phyloP scores from a whole-genome alignment of 1,140 invertebrate species.

The Trinorchestia longiramus region DNA sequence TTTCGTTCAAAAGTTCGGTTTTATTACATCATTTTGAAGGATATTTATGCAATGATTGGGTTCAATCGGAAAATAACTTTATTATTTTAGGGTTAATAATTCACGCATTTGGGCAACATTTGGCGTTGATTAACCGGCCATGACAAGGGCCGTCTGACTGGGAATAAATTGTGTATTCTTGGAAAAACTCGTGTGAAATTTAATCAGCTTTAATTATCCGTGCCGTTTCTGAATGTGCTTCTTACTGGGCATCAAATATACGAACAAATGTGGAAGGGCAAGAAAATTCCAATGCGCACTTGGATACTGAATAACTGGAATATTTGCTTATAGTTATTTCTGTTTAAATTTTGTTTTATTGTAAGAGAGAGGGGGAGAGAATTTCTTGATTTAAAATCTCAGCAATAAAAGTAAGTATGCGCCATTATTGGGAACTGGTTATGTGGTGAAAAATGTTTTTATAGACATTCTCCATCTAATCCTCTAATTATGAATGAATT shows the following conservation, averaged over 20 bases:
- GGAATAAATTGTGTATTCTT: background rate
- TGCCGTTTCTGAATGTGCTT: background rate
- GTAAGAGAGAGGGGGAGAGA: no score
- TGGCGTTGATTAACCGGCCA: no score
- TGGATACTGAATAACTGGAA: background rate
- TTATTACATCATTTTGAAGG: no score
- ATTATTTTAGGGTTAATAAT: no score
- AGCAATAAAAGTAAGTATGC: no score
- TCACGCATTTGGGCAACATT: no score
- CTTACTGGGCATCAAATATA: background rate
- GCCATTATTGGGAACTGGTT: no score
- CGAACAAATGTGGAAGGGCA: background rate
- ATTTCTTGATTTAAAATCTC: no score
- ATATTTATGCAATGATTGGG: no score
- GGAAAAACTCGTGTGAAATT: background rate
- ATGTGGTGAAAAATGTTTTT: background rate
- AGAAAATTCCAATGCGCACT: background rate
- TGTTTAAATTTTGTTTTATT: background rate
- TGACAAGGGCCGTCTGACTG: no score
- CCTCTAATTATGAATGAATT: background rate
- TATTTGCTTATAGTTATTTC: background rate
- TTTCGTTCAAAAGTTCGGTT: no score
- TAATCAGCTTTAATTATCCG: background rate
- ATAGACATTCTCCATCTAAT: background rate
- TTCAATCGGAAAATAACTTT: no score